A percentile compares a stretch with the other conserved stretches of the same genome.
These are phyloP conservation scores for Pica pica DNA, from an alignment of 2,113 vertebrate genomes.

Conservation along the genomic window DNA sequence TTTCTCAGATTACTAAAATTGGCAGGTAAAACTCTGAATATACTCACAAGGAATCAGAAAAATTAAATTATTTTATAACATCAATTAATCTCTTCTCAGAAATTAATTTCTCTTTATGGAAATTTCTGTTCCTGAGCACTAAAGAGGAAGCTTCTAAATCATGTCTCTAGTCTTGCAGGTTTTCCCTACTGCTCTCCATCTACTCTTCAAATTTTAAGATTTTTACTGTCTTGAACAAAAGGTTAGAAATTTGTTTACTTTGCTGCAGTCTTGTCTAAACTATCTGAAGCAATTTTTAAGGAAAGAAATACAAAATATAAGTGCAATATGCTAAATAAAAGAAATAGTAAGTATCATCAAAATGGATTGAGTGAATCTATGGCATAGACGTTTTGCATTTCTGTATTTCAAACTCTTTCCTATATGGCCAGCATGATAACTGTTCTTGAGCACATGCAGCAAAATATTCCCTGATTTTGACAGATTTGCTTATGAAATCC, in stretches of 20 bases:
- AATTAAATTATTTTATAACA: not conserved
- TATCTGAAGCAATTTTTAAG: rapidly evolving
- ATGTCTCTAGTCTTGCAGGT: not conserved
- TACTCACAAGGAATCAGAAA: not conserved
- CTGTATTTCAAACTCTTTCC: not conserved
- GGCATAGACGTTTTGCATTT: not conserved
- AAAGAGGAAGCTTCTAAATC: not conserved
- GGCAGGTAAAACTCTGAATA: not conserved
- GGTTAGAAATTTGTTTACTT: not conserved
- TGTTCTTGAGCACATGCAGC: not conserved
- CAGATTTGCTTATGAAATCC: not conserved
- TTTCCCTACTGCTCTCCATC: not conserved
- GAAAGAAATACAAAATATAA: not conserved
- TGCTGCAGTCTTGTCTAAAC: not conserved
- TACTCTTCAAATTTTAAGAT: not conserved
- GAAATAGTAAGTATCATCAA: not conserved
- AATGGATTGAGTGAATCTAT: not conserved
- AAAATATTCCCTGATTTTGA: not conserved
- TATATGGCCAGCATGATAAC: not conserved
- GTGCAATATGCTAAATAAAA: not conserved
- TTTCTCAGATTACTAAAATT: not conserved
- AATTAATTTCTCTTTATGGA: not conserved
- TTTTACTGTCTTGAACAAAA: not conserved
- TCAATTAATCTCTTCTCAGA: not conserved
- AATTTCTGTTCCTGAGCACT: not conserved